These are phyloP conservation scores for Schizothorax lantsangensis DNA, from an alignment of 2,797 vertebrate genomes.

Conservation along the genomic window DNA sequence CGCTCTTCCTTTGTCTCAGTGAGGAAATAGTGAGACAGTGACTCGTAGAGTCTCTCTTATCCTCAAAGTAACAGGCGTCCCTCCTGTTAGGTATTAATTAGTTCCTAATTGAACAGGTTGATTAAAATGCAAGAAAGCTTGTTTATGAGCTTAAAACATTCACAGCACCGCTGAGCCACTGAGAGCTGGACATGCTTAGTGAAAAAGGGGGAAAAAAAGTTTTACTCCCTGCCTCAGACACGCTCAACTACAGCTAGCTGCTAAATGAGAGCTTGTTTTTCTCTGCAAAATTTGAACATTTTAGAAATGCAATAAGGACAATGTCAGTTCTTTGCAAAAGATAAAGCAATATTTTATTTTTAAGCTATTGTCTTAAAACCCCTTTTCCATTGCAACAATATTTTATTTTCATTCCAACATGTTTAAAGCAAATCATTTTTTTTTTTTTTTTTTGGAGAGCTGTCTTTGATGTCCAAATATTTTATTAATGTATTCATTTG, in stretches of 20 bases:
- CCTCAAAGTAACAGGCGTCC: slow-evolving; percentile 35
- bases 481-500: slow-evolving; percentile 69
- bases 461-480: slow-evolving; percentile 65
- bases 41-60: slow-evolving; percentile 1
- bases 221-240: background rate
- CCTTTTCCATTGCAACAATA: background rate
- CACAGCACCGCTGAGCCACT: slow-evolving; percentile 7
- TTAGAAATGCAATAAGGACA: background rate
- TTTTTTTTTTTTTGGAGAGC: slow-evolving; percentile 36
- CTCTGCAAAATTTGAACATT: background rate
- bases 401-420: slow-evolving; percentile 33
- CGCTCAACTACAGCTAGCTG: background rate
- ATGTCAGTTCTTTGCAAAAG: background rate
- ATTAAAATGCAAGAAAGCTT: slow-evolving; percentile 48
- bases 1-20: background rate
- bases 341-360: background rate
- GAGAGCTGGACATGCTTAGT: slow-evolving; percentile 38
- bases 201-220: background rate
- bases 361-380: slow-evolving; percentile 18
- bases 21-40: slow-evolving; percentile 10
- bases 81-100: slow-evolving; percentile 62
- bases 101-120: slow-evolving; percentile 59
- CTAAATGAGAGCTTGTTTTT: slow-evolving; percentile 8
- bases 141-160: slow-evolving; percentile 37
- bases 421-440: slow-evolving; percentile 44